Evolutionary conservation across 2,888 invertebrate genomes (phyloP), one percentile per base, ranked within the genome.

Genomic region (Apamea sordens): DNA sequence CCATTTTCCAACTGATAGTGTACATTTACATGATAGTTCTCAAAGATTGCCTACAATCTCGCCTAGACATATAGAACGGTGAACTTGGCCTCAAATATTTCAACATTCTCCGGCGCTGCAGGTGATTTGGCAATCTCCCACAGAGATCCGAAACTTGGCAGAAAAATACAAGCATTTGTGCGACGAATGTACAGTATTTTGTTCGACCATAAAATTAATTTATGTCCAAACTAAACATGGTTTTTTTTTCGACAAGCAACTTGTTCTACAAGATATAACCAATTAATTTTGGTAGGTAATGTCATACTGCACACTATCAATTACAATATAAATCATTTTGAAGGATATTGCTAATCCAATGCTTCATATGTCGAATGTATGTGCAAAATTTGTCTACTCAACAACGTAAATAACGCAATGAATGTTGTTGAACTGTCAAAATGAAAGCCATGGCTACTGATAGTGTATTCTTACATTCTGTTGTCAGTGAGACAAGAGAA

Each of bases 121-220:
- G 84, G 80, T 86, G 65, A 87, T 86, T 89, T 88, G 88, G 88
- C 88, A 87, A 79, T 50, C 79, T 67, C 82, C 32, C 77, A 85
- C 73, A 47, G 10, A 80, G 71, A 53, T 47, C 41, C 53, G 65
- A 84, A 69, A 77, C 86, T 89, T 88, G 88, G 82, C 88, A 84
- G 75, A 68, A 80, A 77, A 82, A 82, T 68, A 80, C 64, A 67
- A 82, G 50, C 71, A 75, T 79, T 75, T 74, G 28, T 75, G 65
- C 61, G 65, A 85, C 70, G 59, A 79, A 78, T 64, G 65, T 53
- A 41, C 65, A 59, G 71, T 74, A 79, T 84, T 77, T 71, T 24
- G 56, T 67, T 41, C 59, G 41, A 64, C 47, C 11, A 73, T 69
- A 69, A 65, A 76, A 63, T 56, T 5, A 81, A 82, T 56, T 61